Base-by-base conservation (phyloP, 2,797 vertebrate genomes). In the Brachyalestes nurse region DNA sequence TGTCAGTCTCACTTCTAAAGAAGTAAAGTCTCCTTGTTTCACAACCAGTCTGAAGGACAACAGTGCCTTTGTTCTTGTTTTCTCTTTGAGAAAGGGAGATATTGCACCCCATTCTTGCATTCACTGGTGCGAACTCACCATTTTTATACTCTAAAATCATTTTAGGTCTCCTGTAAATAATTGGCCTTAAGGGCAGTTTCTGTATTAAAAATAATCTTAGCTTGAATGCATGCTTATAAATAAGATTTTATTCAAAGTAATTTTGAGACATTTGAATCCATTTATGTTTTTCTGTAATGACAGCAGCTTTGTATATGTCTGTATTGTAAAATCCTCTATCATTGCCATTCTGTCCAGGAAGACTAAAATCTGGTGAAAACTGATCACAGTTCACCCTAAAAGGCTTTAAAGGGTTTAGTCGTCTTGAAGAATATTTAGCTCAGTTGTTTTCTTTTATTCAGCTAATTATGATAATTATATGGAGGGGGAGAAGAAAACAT, bases 31-130 rank as follows among this genome's bases (percentile, higher is more conserved):
- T 38, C 70, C 70, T 38, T 55, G 25, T n/a, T 38, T 13, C 70
- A 38, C 51, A n/a, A 5, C 16, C 28, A 71, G 17, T 53, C 7
- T 34, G 70, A 72, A 72, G 49, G 70, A 72, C 70, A 38, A 55
- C 16, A 38, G 16, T 12, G 25, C 51, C 49, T 72, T 72, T 72
- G 69, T 55, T 55, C 70, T 19, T 0, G 2, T 34, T 28, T 55
- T 23, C 49, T 53, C 23, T 53, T 5, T 14, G n/a, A 71, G 21
- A 51, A n/a, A 17, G 67, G 2, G 6, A 19, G 23, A 6, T n/a
- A 7, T 47, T 0, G 1, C 12, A 55, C 19, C 14, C 17, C 51
- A 55, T 2, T 16, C 2, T n/a, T n/a, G n/a, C 10, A 55, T 55
- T 55, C 51, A 16, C 10, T 55, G 51, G n/a, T n/a, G n/a, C n/a